Evolutionary conservation across 2,888 invertebrate genomes (phyloP).

Genomic region (Hipparchia semele): DNA sequence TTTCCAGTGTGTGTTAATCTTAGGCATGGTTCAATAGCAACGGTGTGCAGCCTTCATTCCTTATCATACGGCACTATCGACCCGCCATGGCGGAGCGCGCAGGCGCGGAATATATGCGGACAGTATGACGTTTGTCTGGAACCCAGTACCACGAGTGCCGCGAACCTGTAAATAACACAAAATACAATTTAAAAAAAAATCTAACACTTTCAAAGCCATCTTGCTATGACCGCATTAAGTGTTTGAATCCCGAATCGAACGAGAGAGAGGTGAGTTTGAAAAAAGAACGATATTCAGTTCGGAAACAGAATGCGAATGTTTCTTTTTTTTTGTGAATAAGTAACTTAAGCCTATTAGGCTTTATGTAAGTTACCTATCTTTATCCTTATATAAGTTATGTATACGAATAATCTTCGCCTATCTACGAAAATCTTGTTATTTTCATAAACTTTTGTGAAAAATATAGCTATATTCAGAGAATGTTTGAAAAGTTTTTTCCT

Average conservation of each 20-base stretch:
- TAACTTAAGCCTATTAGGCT: slow-evolving; percentile 25
- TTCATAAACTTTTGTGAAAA: too few relatives aligned
- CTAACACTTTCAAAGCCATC: slow-evolving; percentile 16
- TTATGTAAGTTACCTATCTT: slow-evolving; percentile 20
- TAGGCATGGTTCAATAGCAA: neutral
- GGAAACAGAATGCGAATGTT: neutral
- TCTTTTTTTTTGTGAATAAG: slow-evolving; percentile 1
- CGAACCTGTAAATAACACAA: slow-evolving; percentile 67
- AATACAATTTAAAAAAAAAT: slow-evolving; percentile 45
- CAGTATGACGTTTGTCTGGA: slow-evolving; percentile 66
- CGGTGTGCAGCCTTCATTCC: slow-evolving; percentile 66
- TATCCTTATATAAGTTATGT: slow-evolving; percentile 16
- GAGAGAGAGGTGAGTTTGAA: slow-evolving; percentile 15
- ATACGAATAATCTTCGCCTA: neutral
- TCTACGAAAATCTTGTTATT: neutral
- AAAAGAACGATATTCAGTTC: neutral
- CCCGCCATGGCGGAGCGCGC: slow-evolving; percentile 58
- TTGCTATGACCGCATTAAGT: slow-evolving; percentile 24
- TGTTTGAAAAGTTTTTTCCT: neutral
- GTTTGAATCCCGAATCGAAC: slow-evolving; percentile 15
- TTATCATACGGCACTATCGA: slow-evolving; percentile 70
- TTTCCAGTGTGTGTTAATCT: neutral
- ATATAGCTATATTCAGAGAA: too few relatives aligned
- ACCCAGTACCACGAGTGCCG: slow-evolving; percentile 61
- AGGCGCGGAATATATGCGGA: slow-evolving; percentile 72